Conservation (phyloP, 2,113 vertebrate genomes). For the Channa maculata region DNA sequence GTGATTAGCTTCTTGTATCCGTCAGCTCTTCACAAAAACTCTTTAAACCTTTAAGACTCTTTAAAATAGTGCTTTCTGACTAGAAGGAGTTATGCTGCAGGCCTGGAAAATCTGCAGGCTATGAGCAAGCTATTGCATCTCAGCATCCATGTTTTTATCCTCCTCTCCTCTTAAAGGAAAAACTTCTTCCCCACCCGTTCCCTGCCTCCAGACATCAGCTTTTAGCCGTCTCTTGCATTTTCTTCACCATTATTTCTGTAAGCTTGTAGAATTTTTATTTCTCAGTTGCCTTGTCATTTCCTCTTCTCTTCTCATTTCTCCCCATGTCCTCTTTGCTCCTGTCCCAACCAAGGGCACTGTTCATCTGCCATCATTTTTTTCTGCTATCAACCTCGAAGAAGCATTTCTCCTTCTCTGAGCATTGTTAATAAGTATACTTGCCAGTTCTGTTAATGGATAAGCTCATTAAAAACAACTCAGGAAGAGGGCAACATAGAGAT, state of each 20-base stretch:
- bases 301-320: not conserved
- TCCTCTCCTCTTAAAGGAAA: constrained; percentile 33
- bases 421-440: constrained; percentile 46
- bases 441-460: constrained; percentile 46
- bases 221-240: constrained; percentile 33
- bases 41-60: constrained; percentile 12
- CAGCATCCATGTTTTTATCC: constrained; percentile 41
- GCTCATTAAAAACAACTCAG: constrained; percentile 54
- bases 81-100: constrained; percentile 22
- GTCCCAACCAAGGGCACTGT: constrained; percentile 23
- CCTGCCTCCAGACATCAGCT: constrained; percentile 42
- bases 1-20: constrained; percentile 16
- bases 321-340: constrained; percentile 8
- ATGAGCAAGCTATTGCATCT: not conserved
- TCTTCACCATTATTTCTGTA: constrained; percentile 31
- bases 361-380: constrained; percentile 32
- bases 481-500: constrained; percentile 39
- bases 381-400: constrained; percentile 35
- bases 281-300: constrained; percentile 5
- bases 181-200: constrained; percentile 29
- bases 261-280: constrained; percentile 31
- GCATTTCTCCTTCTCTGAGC: constrained; percentile 30
- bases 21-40: constrained; percentile 25
- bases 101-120: constrained; percentile 37
- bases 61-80: constrained; percentile 11